Base-by-base conservation (phyloP, 2,113 vertebrate genomes). In the Brienomyrus brachyistius region DNA sequence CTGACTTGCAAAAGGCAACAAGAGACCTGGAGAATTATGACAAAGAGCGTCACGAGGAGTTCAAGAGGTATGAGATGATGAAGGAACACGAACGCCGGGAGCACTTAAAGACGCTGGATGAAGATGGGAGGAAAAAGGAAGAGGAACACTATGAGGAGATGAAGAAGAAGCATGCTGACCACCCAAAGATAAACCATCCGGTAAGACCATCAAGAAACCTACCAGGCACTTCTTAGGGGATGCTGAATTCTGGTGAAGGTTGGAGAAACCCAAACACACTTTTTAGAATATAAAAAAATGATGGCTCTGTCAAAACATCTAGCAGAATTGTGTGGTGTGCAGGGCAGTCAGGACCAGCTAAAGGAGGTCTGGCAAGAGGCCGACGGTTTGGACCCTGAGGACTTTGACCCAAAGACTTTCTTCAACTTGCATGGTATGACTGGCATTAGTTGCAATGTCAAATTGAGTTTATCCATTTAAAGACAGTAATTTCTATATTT, bases 311-410 rank as follows among this genome's bases (percentile, higher is more conserved):
- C 48, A 48, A 48, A 86, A 51, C 5, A n/a, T 86, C 45, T 86
- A 51, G 48, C 48, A 54, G 27, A 87, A n/a, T 27, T 87, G 35
- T 88, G 35, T 88, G 87, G 56, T 93, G 88, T 92, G 74, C 90
- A 99, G 98, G 98, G 98, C 92, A 99, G 98, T 95, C 96, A 98
- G 93, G 97, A 98, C 94, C 98, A 99, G 93, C 94, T 99, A 90
- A 98, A 98, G 93, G 97, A 99, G 92, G 98, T 99, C 45, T 99
- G 98, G 98, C 94, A 98, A 93, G 97, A 99, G 92, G 87, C 97
- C 50, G 98, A 99, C 90, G 97, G 97, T 90, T 94, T 99, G 93
- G 98, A 98, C 92, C 97, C 97, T 88, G 95, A 96, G 80, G 96
- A 98, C 92, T 99, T 99, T 94, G 95, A 98, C 90, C 96, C 98